phyloP scores from a whole-genome alignment of 2,888 invertebrate species.

The Drosophila testacea region DNA sequence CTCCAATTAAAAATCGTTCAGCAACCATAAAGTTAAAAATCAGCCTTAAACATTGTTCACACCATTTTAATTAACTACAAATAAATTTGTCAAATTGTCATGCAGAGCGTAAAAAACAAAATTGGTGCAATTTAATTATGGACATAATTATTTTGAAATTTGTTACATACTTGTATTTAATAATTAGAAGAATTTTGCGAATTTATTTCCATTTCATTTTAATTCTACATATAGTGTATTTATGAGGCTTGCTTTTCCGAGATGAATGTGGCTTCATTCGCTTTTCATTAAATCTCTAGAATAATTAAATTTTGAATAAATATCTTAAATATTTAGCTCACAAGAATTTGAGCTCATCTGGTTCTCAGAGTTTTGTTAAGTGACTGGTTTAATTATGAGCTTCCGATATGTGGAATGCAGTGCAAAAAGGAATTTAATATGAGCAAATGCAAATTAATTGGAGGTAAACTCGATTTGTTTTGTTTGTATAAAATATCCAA shows the following conservation, averaged over 20 bases:
- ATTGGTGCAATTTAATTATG: neutral
- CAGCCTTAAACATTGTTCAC: neutral
- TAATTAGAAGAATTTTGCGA: neutral
- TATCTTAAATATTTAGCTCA: neutral
- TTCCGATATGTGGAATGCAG: constrained; percentile 1
- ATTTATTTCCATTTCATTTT: neutral
- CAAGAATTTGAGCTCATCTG: neutral
- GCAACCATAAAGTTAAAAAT: neutral
- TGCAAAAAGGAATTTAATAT: neutral
- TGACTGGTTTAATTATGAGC: neutral
- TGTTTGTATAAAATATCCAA: too few species aligned
- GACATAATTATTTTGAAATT: neutral
- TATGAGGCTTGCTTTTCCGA: neutral
- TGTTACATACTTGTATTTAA: neutral
- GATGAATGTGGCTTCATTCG: neutral
- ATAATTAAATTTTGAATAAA: neutral
- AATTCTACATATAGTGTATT: neutral
- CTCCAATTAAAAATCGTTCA: neutral
- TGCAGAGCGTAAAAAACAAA: neutral
- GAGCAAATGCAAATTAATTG: neutral
- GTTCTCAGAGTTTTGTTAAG: neutral
- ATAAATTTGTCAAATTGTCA: neutral
- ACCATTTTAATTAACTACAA: neutral
- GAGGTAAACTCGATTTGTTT: too few species aligned
- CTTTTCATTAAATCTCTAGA: neutral